phyloP scores from a whole-genome alignment of 2,888 invertebrate species.

The Orchesella flavescens region DNA sequence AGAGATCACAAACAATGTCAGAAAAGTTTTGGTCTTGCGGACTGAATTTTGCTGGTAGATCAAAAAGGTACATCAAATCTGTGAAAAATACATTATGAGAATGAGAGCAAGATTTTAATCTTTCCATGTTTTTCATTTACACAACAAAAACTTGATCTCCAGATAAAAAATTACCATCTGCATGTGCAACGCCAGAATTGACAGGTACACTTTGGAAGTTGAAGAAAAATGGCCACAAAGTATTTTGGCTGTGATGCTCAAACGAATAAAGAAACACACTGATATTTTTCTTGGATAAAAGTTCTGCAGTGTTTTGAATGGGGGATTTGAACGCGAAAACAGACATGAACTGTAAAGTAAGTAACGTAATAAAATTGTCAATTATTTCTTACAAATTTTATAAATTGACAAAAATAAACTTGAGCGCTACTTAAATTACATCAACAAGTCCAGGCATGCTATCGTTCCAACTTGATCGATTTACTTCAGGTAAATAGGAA shows the following conservation, averaged over 20 bases:
- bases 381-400: too few relatives aligned
- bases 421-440: conserved; percentile 22
- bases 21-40: conserved; percentile 12
- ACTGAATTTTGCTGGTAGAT: background rate
- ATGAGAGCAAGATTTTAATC: background rate
- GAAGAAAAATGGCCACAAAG: conserved; percentile 15
- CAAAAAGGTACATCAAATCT: conserved; percentile 41
- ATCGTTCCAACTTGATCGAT: conserved; percentile 57
- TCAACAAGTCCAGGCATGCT: conserved; percentile 64
- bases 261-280: conserved; percentile 42
- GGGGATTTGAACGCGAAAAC: conserved; percentile 34
- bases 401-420: background rate
- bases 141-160: background rate
- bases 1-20: conserved; percentile 22
- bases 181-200: conserved; percentile 8
- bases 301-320: conserved; percentile 25
- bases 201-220: background rate
- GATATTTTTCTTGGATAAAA: background rate
- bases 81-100: background rate
- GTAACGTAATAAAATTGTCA: background rate
- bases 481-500: conserved; percentile 51
- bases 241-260: conserved; percentile 37
- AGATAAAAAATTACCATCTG: conserved; percentile 9
- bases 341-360: conserved; percentile 13
- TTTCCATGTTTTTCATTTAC: background rate